A percentile compares a stretch with the other conserved stretches of the same genome.
Conservation (phyloP, 2,113 vertebrate species). For the Bufo gargarizans region DNA sequence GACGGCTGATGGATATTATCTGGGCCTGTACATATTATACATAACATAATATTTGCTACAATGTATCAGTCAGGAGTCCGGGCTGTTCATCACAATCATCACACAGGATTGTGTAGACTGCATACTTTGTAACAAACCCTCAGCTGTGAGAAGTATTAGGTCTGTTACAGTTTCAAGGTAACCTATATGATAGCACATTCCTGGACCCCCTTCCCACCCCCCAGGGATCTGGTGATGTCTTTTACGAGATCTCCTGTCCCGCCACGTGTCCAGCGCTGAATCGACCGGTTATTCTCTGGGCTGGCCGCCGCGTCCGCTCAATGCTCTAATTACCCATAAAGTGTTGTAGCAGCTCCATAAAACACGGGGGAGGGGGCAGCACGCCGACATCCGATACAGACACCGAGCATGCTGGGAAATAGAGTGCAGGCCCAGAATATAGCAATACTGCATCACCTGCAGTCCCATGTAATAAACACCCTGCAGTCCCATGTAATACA, state of each 20-base stretch:
- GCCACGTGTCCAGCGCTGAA: neutral
- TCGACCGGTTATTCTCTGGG: neutral
- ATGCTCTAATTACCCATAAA: neutral
- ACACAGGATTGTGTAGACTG: too few relatives aligned
- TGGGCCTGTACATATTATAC: too few relatives aligned
- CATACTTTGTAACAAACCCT: too few relatives aligned
- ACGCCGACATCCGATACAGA: neutral
- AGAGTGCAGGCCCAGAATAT: neutral
- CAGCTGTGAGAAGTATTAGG: too few relatives aligned
- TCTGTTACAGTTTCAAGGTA: neutral
- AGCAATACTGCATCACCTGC: neutral
- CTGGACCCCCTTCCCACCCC: neutral
- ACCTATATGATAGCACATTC: neutral
- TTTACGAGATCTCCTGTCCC: neutral
- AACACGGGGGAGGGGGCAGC: neutral
- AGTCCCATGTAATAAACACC: too few relatives aligned
- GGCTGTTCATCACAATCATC: too few relatives aligned
- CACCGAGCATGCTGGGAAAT: slow-evolving; percentile 13
- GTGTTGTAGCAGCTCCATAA: neutral
- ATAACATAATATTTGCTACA: too few relatives aligned
- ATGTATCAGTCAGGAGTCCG: too few relatives aligned
- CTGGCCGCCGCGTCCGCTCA: neutral
- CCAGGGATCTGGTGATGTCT: neutral
- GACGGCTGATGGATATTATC: too few relatives aligned
- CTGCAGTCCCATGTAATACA: neutral